A percentile compares a stretch with the other conserved stretches of the same genome.
These are phyloP conservation scores for Drosophila diplacantha DNA, from an alignment of 2,888 invertebrate species.

Conservation along the genomic window DNA sequence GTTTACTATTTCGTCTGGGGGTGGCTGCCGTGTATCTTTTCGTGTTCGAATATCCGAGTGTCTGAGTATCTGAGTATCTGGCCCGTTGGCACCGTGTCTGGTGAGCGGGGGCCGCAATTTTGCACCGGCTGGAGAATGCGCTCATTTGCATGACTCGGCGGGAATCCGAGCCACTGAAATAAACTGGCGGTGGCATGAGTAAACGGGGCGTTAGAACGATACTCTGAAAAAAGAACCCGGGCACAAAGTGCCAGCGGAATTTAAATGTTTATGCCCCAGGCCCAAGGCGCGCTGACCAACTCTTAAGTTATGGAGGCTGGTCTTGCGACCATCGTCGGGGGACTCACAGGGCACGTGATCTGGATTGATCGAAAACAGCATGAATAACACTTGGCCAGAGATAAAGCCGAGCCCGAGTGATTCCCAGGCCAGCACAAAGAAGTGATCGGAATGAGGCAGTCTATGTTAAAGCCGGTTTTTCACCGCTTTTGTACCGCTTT, in stretches of 20 bases:
- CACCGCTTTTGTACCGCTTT: constrained; percentile 16
- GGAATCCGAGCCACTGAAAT: constrained; percentile 44
- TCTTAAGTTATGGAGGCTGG: constrained; percentile 32
- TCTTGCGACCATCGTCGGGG: constrained; percentile 34
- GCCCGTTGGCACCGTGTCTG: constrained; percentile 17
- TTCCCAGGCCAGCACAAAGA: constrained; percentile 39
- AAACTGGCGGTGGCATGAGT: constrained; percentile 45
- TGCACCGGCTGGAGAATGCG: constrained; percentile 47
- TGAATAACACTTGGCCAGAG: constrained; percentile 21
- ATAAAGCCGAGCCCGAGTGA: constrained; percentile 33
- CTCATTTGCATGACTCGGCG: constrained; percentile 65
- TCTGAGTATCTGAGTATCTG: constrained; percentile 24
- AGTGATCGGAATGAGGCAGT: constrained; percentile 17
- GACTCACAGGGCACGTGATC: constrained; percentile 62
- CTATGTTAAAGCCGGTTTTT: constrained; percentile 51
- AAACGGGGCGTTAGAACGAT: constrained; percentile 41
- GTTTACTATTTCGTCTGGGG: constrained; percentile 31
- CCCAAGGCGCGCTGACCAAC: constrained; percentile 16
- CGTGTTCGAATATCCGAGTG: constrained; percentile 2
- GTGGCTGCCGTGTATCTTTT: constrained; percentile 6
- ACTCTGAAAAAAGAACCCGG: constrained; percentile 31
- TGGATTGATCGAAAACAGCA: constrained; percentile 42
- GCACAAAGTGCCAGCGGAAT: constrained; percentile 31
- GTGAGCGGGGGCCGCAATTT: constrained; percentile 33
- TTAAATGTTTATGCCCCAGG: constrained; percentile 24